Evolutionary conservation across 2,888 invertebrate species (phyloP).

Genomic region (Sepioteuthis lessoniana): DNA sequence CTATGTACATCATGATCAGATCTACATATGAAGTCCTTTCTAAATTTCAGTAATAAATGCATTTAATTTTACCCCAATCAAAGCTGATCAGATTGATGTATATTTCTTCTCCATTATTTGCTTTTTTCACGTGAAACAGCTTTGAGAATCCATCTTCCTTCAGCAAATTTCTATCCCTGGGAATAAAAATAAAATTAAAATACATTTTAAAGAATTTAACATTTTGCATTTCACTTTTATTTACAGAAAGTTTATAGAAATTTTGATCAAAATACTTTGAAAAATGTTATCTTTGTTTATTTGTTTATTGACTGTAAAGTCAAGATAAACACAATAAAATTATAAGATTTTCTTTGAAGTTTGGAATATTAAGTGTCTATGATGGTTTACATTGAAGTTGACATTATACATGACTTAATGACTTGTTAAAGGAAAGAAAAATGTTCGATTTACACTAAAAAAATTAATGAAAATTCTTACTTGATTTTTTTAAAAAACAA

Average conservation of each 20-base stretch:
- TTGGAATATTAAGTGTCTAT: too few species aligned
- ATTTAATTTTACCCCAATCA: slow-evolving; percentile 68
- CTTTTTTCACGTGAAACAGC: slow-evolving; percentile 64
- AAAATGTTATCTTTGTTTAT: not conserved
- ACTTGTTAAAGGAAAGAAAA: too few species aligned
- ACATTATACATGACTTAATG: too few species aligned
- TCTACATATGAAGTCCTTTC: not conserved
- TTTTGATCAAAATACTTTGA: not conserved
- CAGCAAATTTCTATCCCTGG: slow-evolving; percentile 65
- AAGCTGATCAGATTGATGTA: slow-evolving; percentile 71
- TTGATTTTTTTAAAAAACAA: too few species aligned
- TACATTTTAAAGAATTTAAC: not conserved
- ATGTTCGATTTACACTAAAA: too few species aligned
- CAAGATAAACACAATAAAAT: not conserved
- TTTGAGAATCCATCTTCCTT: slow-evolving; percentile 63
- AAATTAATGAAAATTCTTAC: too few species aligned
- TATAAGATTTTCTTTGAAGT: too few species aligned
- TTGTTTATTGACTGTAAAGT: not conserved
- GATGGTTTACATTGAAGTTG: too few species aligned
- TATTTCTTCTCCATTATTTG: slow-evolving; percentile 66
- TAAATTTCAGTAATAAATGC: not conserved
- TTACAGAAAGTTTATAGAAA: not conserved
- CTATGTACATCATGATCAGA: not conserved
- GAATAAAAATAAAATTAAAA: not conserved
- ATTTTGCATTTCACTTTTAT: not conserved